A percentile compares a stretch with the other conserved stretches of the same genome.
These are phyloP conservation scores for Tetramorium alpestre DNA, from an alignment of 1,140 invertebrate genomes.

Conservation along the genomic window DNA sequence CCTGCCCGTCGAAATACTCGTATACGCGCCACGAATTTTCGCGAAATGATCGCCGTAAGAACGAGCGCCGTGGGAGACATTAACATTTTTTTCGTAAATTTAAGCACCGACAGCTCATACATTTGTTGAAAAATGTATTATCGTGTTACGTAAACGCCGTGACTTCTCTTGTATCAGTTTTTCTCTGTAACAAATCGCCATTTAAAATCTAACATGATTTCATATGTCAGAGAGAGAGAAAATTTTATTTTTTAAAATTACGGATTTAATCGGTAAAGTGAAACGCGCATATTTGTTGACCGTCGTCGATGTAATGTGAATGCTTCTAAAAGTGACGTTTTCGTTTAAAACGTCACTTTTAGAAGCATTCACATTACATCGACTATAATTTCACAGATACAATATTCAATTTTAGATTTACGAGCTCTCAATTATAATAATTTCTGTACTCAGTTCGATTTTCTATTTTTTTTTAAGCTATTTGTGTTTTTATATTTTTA, in stretches of 20 bases:
- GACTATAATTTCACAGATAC: neutral
- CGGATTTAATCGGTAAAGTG: neutral
- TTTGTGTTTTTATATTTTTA: neutral
- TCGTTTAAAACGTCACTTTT: neutral
- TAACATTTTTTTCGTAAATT: slow-evolving; percentile 61
- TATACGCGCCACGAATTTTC: slow-evolving; percentile 44
- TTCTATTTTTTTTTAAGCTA: neutral
- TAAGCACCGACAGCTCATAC: slow-evolving; percentile 35
- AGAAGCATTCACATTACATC: neutral
- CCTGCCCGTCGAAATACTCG: slow-evolving; percentile 1
- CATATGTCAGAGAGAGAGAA: neutral
- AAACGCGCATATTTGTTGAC: neutral
- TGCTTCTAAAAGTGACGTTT: no score
- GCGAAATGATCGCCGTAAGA: slow-evolving; percentile 53
- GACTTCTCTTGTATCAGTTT: slow-evolving; percentile 22
- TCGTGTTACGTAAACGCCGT: slow-evolving; percentile 14
- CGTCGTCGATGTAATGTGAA: no score
- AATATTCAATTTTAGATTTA: neutral
- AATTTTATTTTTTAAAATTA: slow-evolving; percentile 7
- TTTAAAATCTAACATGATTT: slow-evolving; percentile 23
- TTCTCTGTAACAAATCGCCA: neutral
- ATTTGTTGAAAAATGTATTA: slow-evolving; percentile 41
- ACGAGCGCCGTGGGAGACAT: slow-evolving; percentile 26
- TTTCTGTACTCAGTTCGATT: neutral
- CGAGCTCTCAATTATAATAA: slow-evolving; percentile 24